These are phyloP conservation scores for Gambusia holbrooki DNA, from an alignment of 2,113 vertebrate genomes.

Conservation along the genomic window DNA sequence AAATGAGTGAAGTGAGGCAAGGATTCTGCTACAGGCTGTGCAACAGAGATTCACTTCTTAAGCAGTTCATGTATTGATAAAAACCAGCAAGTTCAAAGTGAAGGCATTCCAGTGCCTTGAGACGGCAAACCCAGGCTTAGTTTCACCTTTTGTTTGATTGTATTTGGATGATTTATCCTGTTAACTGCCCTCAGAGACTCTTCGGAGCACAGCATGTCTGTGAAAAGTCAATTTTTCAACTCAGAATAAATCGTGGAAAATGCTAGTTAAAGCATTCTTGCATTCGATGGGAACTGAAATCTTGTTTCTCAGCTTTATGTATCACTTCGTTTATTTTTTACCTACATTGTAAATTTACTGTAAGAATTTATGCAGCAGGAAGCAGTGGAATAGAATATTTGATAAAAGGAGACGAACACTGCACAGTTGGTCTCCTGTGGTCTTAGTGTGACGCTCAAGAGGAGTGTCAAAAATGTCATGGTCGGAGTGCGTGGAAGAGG, in stretches of 20 bases:
- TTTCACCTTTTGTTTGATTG: conserved; percentile 50
- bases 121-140: conserved; percentile 25
- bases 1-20: conserved; percentile 20
- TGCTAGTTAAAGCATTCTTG: conserved; percentile 2
- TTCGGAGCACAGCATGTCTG: conserved; percentile 13
- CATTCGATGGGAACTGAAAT: conserved; percentile 9
- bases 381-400: neutral
- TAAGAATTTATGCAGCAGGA: neutral
- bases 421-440: no score
- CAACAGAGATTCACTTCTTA: conserved; percentile 31
- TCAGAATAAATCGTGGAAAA: conserved; percentile 11
- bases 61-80: conserved; percentile 43
- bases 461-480: no score
- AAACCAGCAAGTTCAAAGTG: conserved; percentile 56
- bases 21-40: conserved; percentile 36
- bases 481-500: no score
- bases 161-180: conserved; percentile 42
- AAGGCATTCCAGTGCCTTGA: conserved; percentile 47
- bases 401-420: neutral
- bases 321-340: neutral
- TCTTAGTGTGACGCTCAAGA: no score
- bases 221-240: conserved; percentile 38
- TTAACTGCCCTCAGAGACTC: conserved; percentile 29
- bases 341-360: neutral
- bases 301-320: conserved; percentile 9